A percentile compares a stretch with the other conserved stretches of the same genome.
phyloP scores from a whole-genome alignment of 2,888 invertebrate species.

The Drosophila picticornis region DNA sequence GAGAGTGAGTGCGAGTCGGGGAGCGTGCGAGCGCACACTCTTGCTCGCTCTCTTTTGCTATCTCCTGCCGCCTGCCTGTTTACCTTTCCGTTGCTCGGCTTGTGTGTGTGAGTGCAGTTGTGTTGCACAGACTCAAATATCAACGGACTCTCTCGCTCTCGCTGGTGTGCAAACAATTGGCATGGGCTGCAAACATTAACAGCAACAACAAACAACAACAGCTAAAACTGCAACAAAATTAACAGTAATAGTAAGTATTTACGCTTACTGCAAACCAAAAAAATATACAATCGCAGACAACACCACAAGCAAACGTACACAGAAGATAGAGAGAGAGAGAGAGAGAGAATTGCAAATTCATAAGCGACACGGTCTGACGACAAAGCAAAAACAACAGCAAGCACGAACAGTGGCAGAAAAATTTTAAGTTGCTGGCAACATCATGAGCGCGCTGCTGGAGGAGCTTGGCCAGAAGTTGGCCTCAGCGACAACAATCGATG shows the following conservation, averaged over 20 bases:
- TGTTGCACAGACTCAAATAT: constrained; percentile 22
- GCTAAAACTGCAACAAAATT: constrained; percentile 29
- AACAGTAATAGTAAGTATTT: constrained; percentile 35
- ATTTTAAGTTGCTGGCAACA: constrained; percentile 24
- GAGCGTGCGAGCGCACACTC: constrained; percentile 21
- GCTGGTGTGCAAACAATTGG: constrained; percentile 39
- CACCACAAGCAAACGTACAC: constrained; percentile 1
- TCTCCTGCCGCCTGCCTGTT: constrained; percentile 9
- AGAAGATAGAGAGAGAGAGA: constrained; percentile 1
- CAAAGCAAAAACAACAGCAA: constrained; percentile 8
- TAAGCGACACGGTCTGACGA: constrained; percentile 9
- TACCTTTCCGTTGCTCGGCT: constrained; percentile 2
- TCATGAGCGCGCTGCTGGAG: constrained; percentile 54
- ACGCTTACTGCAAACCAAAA: constrained; percentile 40
- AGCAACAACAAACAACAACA: constrained; percentile 28
- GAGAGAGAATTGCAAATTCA: not conserved
- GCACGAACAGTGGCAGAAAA: constrained; percentile 8
- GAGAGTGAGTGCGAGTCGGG: constrained; percentile 25
- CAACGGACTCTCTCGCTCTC: constrained; percentile 7
- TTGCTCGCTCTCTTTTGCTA: constrained; percentile 9
- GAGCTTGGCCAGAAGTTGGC: constrained; percentile 52
- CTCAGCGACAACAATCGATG: constrained; percentile 31
- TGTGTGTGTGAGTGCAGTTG: constrained; percentile 26
- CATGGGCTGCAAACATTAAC: constrained; percentile 41
- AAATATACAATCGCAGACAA: not conserved